Evolutionary conservation across 2,113 vertebrate genomes (phyloP), one percentile per base, ranked within the genome.

Genomic region (Notiomystis cincta): DNA sequence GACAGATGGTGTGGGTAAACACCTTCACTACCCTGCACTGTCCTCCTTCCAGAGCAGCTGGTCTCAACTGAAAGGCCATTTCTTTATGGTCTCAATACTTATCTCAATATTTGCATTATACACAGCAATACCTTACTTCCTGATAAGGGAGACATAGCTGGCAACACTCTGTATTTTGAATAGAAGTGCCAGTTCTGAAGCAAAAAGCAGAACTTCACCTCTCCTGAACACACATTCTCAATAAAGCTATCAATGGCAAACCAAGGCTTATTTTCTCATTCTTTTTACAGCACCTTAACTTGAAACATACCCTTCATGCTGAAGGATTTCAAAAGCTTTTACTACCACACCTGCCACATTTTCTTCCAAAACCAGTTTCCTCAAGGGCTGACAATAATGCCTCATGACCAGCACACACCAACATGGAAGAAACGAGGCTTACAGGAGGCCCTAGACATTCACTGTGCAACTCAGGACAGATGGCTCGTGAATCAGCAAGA

Each of bases 1-100:
- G 95, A 94, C 95, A 89, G 96, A 96, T 88, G 96, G 97, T 88
- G 64, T 53, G 85, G 91, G 93, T 94, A 98, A 98, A 98, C 96
- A 97, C 93, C 95, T 93, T 95, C 94, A 50, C 83, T 54, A 89
- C 81, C 84, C 69, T 92, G 86, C 89, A 95, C 97, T 76, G 87
- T 91, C 93, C 94, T 90, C 92, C 93, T 89, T 93, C 93, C 73
- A 95, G 76, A 95, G 95, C 97, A 97, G 96, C 97, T 91, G 96
- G 64, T 73, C 88, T 72, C 65, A 90, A 90, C 85, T 25, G 48
- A 87, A 94, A 90, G 60, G 72, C 56, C 83, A 78, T 84, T 89
- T 93, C 82, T 89, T 86, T 83, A 86, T 25, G 51, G 60, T 93
- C 90, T 90, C 71, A 86, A 75, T 71, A 72, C 77, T 93, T 90